Percentiles rank a stretch among this genome's conserved stretches.
Evolutionary conservation across 2,113 vertebrate genomes (phyloP).

Genomic region (Hippopotamus amphibius): DNA sequence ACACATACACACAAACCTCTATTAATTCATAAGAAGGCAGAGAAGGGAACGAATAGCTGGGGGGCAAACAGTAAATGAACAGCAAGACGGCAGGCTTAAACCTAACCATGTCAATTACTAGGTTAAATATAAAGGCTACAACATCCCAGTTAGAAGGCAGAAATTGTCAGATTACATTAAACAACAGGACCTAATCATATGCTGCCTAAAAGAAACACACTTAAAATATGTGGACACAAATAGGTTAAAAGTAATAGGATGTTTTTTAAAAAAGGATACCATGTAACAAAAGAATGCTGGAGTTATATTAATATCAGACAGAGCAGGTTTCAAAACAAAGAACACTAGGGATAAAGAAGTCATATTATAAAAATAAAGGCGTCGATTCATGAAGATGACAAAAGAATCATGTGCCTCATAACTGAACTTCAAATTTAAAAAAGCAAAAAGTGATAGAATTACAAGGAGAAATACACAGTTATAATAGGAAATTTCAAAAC

Average conservation of each 20-base stretch:
- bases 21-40: background rate
- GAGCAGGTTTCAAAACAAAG: slow-evolving; percentile 10
- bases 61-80: background rate
- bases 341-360: background rate
- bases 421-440: background rate
- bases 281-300: background rate
- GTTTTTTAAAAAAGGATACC: background rate
- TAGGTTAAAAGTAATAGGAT: background rate
- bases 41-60: background rate
- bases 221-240: background rate
- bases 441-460: background rate
- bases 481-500: background rate
- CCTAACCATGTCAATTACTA: background rate
- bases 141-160: background rate
- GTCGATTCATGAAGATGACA: background rate
- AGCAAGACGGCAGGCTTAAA: background rate
- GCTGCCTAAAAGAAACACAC: background rate
- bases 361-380: background rate
- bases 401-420: background rate
- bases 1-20: background rate
- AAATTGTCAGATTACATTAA: background rate
- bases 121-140: background rate
- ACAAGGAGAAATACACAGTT: background rate
- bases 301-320: background rate
- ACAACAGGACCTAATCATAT: background rate